These are phyloP conservation scores for Elanoides forficatus DNA, from an alignment of 2,113 vertebrate genomes.

Conservation along the genomic window DNA sequence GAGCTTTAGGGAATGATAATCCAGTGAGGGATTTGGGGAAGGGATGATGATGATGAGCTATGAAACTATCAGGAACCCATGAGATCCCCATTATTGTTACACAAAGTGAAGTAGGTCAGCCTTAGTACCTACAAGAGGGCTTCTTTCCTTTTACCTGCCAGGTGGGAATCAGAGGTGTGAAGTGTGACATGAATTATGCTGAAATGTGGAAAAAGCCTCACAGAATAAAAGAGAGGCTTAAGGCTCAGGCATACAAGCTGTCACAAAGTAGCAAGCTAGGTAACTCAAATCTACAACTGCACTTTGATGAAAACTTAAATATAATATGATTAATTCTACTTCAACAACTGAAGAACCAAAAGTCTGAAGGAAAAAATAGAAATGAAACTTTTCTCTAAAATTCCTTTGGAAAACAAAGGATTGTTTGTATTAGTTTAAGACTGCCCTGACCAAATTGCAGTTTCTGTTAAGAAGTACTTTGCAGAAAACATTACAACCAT, in stretches of 20 bases:
- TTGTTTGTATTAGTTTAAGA: background rate
- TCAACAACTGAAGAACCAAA: background rate
- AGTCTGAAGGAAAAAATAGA: background rate
- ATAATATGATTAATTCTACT: conserved; percentile 13
- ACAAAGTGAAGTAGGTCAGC: background rate
- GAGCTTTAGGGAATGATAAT: background rate
- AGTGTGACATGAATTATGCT: background rate
- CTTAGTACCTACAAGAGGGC: background rate
- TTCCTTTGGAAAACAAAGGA: background rate
- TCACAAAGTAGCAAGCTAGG: background rate
- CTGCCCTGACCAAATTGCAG: background rate
- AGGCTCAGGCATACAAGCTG: background rate
- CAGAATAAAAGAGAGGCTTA: background rate
- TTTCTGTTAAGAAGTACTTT: background rate
- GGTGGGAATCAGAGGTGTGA: background rate
- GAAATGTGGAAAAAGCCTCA: background rate
- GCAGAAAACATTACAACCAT: background rate
- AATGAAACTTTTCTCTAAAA: background rate
- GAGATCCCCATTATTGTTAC: background rate
- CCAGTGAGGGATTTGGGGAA: background rate
- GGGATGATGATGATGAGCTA: background rate
- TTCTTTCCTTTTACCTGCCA: background rate
- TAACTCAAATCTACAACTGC: background rate
- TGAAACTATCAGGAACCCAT: background rate
- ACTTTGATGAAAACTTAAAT: conserved; percentile 43